A percentile compares a stretch with the other conserved stretches of the same genome.
phyloP scores from a whole-genome alignment of 2,888 invertebrate genomes.

The Dione juno region DNA sequence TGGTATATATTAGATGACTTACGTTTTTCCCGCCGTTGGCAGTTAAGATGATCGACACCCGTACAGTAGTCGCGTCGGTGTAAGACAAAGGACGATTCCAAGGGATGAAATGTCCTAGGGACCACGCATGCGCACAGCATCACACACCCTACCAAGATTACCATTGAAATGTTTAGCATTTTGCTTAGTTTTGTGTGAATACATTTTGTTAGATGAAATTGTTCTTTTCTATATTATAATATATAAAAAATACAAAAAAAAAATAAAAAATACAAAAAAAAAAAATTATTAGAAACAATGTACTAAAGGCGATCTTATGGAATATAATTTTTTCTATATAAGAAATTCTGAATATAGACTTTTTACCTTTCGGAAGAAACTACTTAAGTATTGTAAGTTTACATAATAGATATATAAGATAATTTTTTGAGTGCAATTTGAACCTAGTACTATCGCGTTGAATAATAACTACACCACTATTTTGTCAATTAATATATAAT shows the following conservation, averaged over 20 bases:
- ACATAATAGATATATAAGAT: no score
- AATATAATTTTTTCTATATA: no score
- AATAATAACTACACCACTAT: not conserved
- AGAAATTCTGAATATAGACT: no score
- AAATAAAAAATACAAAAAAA: no score
- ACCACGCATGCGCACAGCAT: slow-evolving; percentile 63
- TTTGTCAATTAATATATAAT: no score
- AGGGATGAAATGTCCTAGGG: slow-evolving; percentile 54
- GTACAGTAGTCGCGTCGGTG: slow-evolving; percentile 44
- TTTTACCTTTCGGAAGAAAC: no score
- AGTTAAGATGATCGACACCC: slow-evolving; percentile 31
- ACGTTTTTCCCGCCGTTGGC: slow-evolving; percentile 52
- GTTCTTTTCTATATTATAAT: not conserved
- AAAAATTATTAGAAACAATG: no score
- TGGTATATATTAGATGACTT: slow-evolving; percentile 42
- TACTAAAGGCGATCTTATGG: no score
- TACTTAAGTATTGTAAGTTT: no score
- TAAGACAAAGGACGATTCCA: slow-evolving; percentile 65
- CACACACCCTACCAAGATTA: slow-evolving; percentile 29
- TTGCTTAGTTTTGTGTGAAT: not conserved
- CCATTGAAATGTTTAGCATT: slow-evolving; percentile 9
- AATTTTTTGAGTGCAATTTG: not conserved
- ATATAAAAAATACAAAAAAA: no score
- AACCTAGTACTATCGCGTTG: not conserved
- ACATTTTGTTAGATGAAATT: not conserved